Conservation (phyloP, 2,113 vertebrate species). For the Edolisoma coerulescens region DNA sequence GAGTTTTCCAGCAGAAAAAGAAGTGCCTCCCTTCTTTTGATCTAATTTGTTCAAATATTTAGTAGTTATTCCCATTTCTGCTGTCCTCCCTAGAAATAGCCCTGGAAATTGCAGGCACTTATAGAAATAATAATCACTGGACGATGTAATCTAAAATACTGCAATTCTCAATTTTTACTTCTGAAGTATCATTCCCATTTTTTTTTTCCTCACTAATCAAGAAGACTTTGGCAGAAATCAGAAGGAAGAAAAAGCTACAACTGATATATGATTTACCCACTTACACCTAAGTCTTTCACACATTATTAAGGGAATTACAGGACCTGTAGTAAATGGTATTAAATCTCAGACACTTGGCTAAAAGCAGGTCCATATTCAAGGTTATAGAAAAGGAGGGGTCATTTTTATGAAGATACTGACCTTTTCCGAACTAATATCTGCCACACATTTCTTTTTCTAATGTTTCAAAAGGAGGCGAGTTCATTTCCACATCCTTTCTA, state of each 20-base stretch:
- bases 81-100: not conserved
- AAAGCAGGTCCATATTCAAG: not conserved
- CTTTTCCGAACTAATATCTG: not conserved
- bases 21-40: not conserved
- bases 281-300: not conserved
- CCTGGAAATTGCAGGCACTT: not conserved
- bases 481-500: not conserved
- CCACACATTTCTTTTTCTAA: not conserved
- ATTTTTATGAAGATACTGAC: not conserved
- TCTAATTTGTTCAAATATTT: not conserved
- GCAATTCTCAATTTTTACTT: not conserved
- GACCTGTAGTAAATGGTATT: not conserved
- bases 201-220: not conserved
- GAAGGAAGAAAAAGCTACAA: not conserved
- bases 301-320: not conserved
- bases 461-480: not conserved
- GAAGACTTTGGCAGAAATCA: not conserved
- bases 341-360: not conserved
- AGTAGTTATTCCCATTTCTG: not conserved
- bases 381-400: not conserved
- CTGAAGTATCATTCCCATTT: not conserved
- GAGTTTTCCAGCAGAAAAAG: not conserved
- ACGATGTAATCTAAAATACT: not conserved
- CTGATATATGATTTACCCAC: not conserved
- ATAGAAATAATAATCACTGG: not conserved